Percentiles rank a stretch among this genome's conserved stretches.
phyloP scores from a whole-genome alignment of 1,140 invertebrate species.

The Conus ventricosus region DNA sequence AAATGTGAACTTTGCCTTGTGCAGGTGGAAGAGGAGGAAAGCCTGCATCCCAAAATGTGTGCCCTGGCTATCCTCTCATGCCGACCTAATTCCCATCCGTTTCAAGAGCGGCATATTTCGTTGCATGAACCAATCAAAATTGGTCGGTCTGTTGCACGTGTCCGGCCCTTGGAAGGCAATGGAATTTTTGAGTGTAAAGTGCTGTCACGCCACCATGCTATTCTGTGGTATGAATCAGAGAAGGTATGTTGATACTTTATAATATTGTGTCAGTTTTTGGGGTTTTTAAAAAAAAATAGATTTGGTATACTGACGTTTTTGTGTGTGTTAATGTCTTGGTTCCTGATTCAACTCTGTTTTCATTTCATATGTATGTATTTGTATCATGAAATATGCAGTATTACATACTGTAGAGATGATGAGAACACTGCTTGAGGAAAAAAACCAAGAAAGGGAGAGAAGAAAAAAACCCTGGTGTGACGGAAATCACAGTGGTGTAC shows the following conservation, averaged over 20 bases:
- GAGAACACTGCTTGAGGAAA: too few species aligned
- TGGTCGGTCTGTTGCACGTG: constrained; percentile 93
- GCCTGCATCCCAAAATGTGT: constrained; percentile 64
- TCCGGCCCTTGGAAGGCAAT: constrained; percentile 84
- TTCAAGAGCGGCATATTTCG: constrained; percentile 84
- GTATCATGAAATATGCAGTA: too few species aligned
- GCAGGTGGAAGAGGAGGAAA: constrained; percentile 63
- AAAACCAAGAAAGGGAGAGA: too few species aligned
- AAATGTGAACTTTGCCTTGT: background rate
- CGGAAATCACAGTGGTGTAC: too few species aligned
- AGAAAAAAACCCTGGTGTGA: too few species aligned
- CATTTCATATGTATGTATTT: too few species aligned
- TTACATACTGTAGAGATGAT: too few species aligned
- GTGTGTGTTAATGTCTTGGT: too few species aligned
- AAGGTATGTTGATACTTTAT: constrained; percentile 78
- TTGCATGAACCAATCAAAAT: constrained; percentile 90
- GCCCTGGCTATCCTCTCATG: constrained; percentile 77
- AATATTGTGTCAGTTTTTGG: background rate
- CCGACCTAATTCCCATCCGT: constrained; percentile 95
- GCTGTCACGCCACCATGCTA: constrained; percentile 95
- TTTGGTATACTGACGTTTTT: too few species aligned
- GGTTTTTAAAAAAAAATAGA: too few species aligned
- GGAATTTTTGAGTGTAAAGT: constrained; percentile 99
- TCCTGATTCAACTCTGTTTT: too few species aligned
- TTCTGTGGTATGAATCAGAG: constrained; percentile 94